Conservation (phyloP, 2,888 invertebrate species). For the Schizotus pectinicornis region DNA sequence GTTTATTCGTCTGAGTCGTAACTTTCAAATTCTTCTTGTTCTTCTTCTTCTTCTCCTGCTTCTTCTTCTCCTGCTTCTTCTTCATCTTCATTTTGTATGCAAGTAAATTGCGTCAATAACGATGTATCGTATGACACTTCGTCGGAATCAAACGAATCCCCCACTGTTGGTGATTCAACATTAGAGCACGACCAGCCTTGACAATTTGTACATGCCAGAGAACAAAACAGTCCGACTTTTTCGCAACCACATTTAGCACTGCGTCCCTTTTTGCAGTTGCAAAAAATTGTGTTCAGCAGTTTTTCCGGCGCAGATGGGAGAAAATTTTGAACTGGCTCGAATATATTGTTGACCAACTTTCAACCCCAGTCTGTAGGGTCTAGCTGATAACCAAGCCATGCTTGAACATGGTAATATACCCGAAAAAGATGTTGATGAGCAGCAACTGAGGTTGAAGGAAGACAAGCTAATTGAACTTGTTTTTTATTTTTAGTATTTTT, state of each 20-base stretch:
- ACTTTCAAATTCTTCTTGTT: constrained; percentile 4
- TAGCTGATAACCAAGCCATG: constrained; percentile 31
- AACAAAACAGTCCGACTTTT: constrained; percentile 21
- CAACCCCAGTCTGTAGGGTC: constrained; percentile 34
- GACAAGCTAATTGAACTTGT: constrained; percentile 34
- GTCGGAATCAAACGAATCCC: constrained; percentile 18
- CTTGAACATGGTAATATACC: constrained; percentile 36
- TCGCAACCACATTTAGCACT: constrained; percentile 21
- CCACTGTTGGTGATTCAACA: constrained; percentile 15
- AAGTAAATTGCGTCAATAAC: constrained; percentile 13
- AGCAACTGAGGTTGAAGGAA: constrained; percentile 35
- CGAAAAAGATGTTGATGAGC: constrained; percentile 36
- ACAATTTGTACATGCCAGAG: constrained; percentile 18
- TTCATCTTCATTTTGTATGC: constrained; percentile 64
- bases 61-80: constrained; percentile 6
- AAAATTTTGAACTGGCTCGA: constrained; percentile 6
- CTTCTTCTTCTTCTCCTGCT: constrained; percentile 13
- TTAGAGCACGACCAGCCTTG: constrained; percentile 21
- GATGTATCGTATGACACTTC: constrained; percentile 18
- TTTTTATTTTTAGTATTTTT: constrained; percentile 34
- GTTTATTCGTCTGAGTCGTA: constrained; percentile 10
- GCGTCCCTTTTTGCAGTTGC: constrained; percentile 18
- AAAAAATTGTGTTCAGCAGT: constrained; percentile 10
- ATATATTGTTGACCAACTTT: constrained; percentile 18
- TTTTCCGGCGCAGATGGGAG: constrained; percentile 10